Conservation (phyloP, 2,797 vertebrate species). For the Podarcis siculus region DNA sequence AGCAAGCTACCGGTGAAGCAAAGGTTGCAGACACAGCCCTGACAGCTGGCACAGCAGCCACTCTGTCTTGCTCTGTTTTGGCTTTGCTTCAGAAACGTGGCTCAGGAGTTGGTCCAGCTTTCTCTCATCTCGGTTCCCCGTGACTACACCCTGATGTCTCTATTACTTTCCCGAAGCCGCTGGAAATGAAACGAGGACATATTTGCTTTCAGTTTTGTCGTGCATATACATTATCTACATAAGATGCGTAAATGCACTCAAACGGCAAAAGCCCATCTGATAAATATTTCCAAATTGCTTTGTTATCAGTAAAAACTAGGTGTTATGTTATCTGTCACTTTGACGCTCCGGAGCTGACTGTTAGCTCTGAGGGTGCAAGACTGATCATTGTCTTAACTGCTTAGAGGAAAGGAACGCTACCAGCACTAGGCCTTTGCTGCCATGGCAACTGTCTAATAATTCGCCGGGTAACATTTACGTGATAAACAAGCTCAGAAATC, state of each 20-base stretch:
- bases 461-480: constrained; percentile 70
- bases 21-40: neutral
- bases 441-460: constrained; percentile 71
- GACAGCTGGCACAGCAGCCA: neutral
- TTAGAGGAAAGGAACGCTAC: constrained; percentile 61
- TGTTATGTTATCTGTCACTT: constrained; percentile 68
- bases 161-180: constrained; percentile 51
- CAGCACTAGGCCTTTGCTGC: constrained; percentile 56
- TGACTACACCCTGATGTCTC: constrained; percentile 18
- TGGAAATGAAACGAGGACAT: constrained; percentile 57
- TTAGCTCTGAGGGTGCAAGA: constrained; percentile 53
- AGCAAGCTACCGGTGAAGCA: neutral
- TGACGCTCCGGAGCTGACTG: constrained; percentile 47
- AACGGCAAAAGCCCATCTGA: constrained; percentile 53
- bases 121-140: constrained; percentile 25
- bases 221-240: constrained; percentile 57
- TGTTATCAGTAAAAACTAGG: constrained; percentile 66
- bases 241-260: constrained; percentile 30
- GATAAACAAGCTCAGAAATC: constrained; percentile 73
- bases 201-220: constrained; percentile 52
- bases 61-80: neutral
- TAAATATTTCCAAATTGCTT: constrained; percentile 67
- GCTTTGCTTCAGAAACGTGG: constrained; percentile 19
- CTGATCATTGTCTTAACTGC: constrained; percentile 68
- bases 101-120: constrained; percentile 37